Percentiles rank a stretch among this genome's conserved stretches.
Conservation (phyloP, 2,113 vertebrate species). For the Anseranas semipalmata region DNA sequence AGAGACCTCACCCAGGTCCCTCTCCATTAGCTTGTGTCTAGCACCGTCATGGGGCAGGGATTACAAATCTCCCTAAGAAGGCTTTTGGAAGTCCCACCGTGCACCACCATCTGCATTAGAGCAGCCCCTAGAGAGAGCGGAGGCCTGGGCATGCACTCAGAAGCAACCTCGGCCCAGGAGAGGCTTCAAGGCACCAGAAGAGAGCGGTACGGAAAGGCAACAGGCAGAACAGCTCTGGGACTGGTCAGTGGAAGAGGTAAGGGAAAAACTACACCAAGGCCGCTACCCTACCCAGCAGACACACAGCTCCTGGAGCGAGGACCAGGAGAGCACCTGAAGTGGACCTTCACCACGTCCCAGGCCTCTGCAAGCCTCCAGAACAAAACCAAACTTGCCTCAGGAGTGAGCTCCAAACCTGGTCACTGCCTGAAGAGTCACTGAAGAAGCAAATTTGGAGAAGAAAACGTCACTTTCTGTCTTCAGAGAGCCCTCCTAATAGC, state of each 20-base stretch:
- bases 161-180: not conserved
- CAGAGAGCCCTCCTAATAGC: not conserved
- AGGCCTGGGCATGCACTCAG: not conserved
- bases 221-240: not conserved
- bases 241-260: not conserved
- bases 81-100: constrained; percentile 66
- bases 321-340: not conserved
- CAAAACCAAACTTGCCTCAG: not conserved
- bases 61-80: constrained; percentile 52
- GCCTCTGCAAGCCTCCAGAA: not conserved
- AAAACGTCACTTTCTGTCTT: not conserved
- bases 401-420: not conserved
- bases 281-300: not conserved
- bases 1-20: not conserved
- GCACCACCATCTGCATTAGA: constrained; percentile 39
- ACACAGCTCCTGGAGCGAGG: not conserved
- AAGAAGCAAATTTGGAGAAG: not conserved
- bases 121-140: constrained; percentile 15
- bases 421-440: not conserved
- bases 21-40: constrained; percentile 51
- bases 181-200: not conserved
- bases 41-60: constrained; percentile 52
- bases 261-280: not conserved
- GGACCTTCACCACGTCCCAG: not conserved
- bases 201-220: not conserved